Conservation (phyloP, 1,140 invertebrate species). For the Vanessa atalanta region DNA sequence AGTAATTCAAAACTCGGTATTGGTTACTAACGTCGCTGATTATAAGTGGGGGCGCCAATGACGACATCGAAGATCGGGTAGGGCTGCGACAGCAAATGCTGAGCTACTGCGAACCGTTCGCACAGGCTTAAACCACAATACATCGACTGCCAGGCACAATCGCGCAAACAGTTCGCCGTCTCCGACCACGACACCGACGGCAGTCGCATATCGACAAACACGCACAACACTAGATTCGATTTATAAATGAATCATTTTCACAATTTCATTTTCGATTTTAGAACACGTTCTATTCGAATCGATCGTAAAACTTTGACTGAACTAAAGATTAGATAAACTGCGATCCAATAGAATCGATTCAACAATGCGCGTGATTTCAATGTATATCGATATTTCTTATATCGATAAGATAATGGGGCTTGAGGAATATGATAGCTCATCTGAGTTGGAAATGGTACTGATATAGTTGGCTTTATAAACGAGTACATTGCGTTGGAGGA, state of each 20-base stretch:
- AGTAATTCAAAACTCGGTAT: no score
- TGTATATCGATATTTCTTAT: constrained; percentile 56
- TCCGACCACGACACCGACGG: constrained; percentile 55
- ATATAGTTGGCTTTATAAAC: constrained; percentile 6
- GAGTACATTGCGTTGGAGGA: constrained; percentile 38
- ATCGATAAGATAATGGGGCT: constrained; percentile 63
- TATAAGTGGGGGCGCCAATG: constrained; percentile 59
- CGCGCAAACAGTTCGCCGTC: constrained; percentile 54
- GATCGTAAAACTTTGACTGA: constrained; percentile 57
- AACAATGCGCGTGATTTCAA: constrained; percentile 68
- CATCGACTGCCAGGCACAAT: constrained; percentile 59
- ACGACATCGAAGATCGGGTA: constrained; percentile 66
- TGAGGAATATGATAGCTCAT: constrained; percentile 46
- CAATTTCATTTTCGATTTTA: constrained; percentile 22
- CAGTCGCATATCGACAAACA: constrained; percentile 58
- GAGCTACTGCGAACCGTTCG: constrained; percentile 53
- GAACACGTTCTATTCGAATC: constrained; percentile 46
- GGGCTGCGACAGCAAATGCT: constrained; percentile 53
- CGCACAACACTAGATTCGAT: constrained; percentile 44
- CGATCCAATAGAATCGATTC: constrained; percentile 61
- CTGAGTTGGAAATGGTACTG: constrained; percentile 34
- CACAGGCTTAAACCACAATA: constrained; percentile 57
- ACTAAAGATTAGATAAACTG: constrained; percentile 61
- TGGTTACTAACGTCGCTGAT: constrained; percentile 60
- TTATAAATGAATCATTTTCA: constrained; percentile 11